These are phyloP conservation scores for Cyclargus thomasi DNA, from an alignment of 1,140 invertebrate genomes.

Conservation along the genomic window DNA sequence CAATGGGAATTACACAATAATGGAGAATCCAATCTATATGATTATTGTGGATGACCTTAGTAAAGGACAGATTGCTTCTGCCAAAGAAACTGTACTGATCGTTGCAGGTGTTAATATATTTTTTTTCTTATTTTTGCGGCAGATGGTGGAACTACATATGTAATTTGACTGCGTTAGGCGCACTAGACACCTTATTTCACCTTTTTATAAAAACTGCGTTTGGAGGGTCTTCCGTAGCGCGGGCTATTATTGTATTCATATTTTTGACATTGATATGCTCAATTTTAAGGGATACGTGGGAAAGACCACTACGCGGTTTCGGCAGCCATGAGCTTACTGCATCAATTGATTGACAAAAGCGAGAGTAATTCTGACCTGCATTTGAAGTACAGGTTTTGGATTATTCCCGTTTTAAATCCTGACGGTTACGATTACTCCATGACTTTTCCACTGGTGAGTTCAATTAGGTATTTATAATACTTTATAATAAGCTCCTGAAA, in stretches of 20 bases:
- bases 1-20: slow-evolving; percentile 51
- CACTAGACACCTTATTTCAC: no score
- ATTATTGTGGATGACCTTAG: slow-evolving; percentile 64
- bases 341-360: slow-evolving; percentile 56
- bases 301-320: slow-evolving; percentile 61
- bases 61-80: slow-evolving; percentile 56
- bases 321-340: slow-evolving; percentile 58
- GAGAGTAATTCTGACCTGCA: slow-evolving; percentile 50
- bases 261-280: no score
- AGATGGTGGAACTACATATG: no score
- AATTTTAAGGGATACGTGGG: slow-evolving; percentile 55
- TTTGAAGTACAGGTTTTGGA: slow-evolving; percentile 56
- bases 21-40: slow-evolving; percentile 66
- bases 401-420: slow-evolving; percentile 83
- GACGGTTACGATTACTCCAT: slow-evolving; percentile 83
- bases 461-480: no score
- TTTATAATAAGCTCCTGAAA: no score
- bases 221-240: no score
- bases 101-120: slow-evolving; percentile 45
- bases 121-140: no score
- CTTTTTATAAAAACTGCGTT: no score
- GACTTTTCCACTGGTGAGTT: slow-evolving; percentile 57
- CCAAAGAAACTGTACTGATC: slow-evolving; percentile 61
- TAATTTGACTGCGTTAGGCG: no score
- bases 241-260: no score